phyloP scores from a whole-genome alignment of 1,140 invertebrate genomes.

The Drosophila rufa region DNA sequence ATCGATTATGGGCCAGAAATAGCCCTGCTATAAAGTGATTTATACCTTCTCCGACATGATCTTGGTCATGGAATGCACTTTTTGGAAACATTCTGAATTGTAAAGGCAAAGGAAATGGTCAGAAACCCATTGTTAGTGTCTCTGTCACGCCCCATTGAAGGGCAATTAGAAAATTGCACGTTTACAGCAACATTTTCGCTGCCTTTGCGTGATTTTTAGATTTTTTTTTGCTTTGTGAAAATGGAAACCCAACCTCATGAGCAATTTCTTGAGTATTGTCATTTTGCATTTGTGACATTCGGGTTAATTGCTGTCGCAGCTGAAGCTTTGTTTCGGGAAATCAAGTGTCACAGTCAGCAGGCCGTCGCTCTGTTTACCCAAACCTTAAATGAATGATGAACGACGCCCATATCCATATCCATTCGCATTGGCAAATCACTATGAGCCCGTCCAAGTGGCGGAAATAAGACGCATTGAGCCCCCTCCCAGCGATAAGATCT shows the following conservation, averaged over 20 bases:
- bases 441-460: conserved; percentile 40
- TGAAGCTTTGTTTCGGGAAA: conserved; percentile 19
- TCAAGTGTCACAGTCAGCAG: conserved; percentile 23
- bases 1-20: conserved; percentile 53
- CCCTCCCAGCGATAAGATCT: conserved; percentile 37
- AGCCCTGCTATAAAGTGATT: conserved; percentile 29
- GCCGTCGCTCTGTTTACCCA: conserved; percentile 24
- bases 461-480: conserved; percentile 42
- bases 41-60: conserved; percentile 37
- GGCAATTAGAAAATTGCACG: conserved; percentile 55
- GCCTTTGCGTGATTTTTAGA: conserved; percentile 24
- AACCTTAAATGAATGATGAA: conserved; percentile 51
- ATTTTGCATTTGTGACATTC: conserved; percentile 50
- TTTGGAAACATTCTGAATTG: background rate
- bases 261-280: conserved; percentile 47
- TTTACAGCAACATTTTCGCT: conserved; percentile 34
- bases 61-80: conserved; percentile 21
- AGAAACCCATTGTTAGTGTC: conserved; percentile 46
- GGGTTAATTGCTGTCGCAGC: conserved; percentile 44
- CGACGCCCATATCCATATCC: conserved; percentile 24
- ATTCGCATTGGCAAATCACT: conserved; percentile 45
- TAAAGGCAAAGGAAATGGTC: conserved; percentile 20
- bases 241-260: conserved; percentile 39
- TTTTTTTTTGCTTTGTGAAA: conserved; percentile 32
- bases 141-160: conserved; percentile 62